Percentiles rank a stretch among this genome's conserved stretches.
Evolutionary conservation across 1,140 invertebrate species (phyloP).

Genomic region (Meloidogyne floridensis): DNA sequence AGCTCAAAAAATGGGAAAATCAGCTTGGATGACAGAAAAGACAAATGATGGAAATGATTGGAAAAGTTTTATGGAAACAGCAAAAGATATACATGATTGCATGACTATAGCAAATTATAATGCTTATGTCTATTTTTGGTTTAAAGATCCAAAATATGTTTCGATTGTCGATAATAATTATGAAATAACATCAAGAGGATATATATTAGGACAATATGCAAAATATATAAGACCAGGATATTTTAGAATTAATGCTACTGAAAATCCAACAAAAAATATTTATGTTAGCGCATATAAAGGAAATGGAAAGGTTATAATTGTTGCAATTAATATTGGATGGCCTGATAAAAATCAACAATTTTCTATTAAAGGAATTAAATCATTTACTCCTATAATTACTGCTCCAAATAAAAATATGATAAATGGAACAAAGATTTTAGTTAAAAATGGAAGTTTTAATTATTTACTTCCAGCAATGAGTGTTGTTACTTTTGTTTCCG

Average conservation of each 20-base stretch:
- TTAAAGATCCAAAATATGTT: background rate
- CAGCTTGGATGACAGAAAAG: slow-evolving; percentile 6
- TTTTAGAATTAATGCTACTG: background rate
- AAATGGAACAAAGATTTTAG: no score
- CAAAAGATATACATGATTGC: slow-evolving; percentile 6
- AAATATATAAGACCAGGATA: background rate
- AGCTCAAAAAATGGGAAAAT: slow-evolving; percentile 1
- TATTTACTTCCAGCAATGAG: no score
- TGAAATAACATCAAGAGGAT: background rate
- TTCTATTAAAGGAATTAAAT: no score
- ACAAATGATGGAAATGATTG: slow-evolving; percentile 1
- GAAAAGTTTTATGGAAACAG: slow-evolving; percentile 14
- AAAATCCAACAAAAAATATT: background rate
- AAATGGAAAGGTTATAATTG: no score
- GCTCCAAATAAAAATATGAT: no score
- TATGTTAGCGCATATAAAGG: slow-evolving; percentile 8
- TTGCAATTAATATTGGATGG: no score
- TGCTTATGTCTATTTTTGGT: slow-evolving; percentile 13
- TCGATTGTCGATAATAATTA: background rate
- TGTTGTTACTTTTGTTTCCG: no score
- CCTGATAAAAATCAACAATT: no score
- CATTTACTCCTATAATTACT: no score
- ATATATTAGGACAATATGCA: background rate
- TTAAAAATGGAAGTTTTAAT: no score
- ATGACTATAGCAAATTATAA: slow-evolving; percentile 13